These are phyloP conservation scores for Oreocharis arfaki DNA, from an alignment of 2,113 vertebrate species.

Conservation along the genomic window DNA sequence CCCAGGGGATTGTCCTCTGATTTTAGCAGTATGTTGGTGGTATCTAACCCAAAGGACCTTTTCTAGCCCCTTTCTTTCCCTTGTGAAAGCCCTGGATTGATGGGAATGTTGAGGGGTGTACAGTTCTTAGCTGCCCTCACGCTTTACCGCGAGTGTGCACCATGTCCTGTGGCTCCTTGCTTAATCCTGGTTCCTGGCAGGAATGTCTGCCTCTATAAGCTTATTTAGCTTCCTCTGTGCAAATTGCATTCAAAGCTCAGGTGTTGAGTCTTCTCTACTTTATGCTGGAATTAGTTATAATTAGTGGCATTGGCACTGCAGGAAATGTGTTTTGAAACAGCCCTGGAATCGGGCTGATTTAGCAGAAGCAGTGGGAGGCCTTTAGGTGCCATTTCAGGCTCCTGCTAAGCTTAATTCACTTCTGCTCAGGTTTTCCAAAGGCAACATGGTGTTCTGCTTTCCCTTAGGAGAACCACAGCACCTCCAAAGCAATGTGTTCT, in stretches of 20 bases:
- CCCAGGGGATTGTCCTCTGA: background rate
- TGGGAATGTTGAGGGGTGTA: background rate
- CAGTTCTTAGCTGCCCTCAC: background rate
- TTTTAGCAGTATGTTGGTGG: background rate
- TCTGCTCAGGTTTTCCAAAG: background rate
- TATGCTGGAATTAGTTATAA: background rate
- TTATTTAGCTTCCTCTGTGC: background rate
- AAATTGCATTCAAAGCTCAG: background rate
- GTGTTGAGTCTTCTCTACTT: background rate
- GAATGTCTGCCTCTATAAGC: background rate
- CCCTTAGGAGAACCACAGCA: background rate
- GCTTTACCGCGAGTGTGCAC: accelerated
- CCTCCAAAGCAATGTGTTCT: background rate
- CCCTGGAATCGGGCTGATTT: background rate
- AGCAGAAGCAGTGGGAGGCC: background rate
- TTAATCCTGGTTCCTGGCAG: background rate
- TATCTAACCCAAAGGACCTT: background rate
- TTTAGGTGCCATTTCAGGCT: background rate
- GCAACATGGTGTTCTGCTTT: background rate
- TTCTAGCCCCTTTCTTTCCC: background rate
- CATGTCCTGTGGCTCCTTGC: background rate
- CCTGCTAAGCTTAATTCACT: background rate
- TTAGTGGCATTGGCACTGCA: background rate
- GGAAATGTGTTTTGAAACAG: background rate
- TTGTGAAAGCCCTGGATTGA: background rate